These are phyloP conservation scores for Dynastes hyllus DNA, from an alignment of 2,888 invertebrate species.

Conservation along the genomic window DNA sequence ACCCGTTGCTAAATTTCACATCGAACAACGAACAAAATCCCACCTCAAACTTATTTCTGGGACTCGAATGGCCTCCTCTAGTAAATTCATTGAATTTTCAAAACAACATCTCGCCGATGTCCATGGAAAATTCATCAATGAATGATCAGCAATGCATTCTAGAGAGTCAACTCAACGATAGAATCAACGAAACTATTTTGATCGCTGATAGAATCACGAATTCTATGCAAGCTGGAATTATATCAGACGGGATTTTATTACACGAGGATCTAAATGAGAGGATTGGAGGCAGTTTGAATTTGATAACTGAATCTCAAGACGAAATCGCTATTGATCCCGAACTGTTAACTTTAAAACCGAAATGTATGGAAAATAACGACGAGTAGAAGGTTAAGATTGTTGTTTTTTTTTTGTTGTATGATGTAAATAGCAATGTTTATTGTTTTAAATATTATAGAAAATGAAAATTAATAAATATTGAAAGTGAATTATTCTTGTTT, in stretches of 20 bases:
- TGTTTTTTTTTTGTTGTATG: too few species aligned
- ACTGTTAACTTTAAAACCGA: constrained; percentile 68
- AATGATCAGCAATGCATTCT: constrained; percentile 24
- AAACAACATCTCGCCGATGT: constrained; percentile 54
- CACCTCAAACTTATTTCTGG: constrained; percentile 66
- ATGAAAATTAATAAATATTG: neutral
- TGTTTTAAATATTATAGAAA: constrained; percentile 20
- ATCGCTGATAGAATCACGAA: constrained; percentile 66
- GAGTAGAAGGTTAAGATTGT: constrained; percentile 11
- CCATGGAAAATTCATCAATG: constrained; percentile 15
- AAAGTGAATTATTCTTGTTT: neutral
- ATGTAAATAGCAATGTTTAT: neutral
- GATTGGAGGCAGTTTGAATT: constrained; percentile 59
- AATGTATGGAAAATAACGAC: constrained; percentile 35
- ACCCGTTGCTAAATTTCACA: constrained; percentile 65
- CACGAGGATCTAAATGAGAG: constrained; percentile 61
- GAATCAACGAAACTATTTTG: constrained; percentile 65
- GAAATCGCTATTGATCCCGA: constrained; percentile 70
- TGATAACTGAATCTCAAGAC: constrained; percentile 57
- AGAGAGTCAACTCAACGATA: constrained; percentile 54
- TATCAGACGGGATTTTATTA: constrained; percentile 64
- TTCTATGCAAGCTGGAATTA: constrained; percentile 62
- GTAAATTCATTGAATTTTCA: constrained; percentile 63
- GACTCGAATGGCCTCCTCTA: constrained; percentile 68
- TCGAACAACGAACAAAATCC: constrained; percentile 50